Percentiles rank a stretch among this genome's conserved stretches.
Evolutionary conservation across 2,113 vertebrate genomes (phyloP).

Genomic region (Mesocricetus auratus): DNA sequence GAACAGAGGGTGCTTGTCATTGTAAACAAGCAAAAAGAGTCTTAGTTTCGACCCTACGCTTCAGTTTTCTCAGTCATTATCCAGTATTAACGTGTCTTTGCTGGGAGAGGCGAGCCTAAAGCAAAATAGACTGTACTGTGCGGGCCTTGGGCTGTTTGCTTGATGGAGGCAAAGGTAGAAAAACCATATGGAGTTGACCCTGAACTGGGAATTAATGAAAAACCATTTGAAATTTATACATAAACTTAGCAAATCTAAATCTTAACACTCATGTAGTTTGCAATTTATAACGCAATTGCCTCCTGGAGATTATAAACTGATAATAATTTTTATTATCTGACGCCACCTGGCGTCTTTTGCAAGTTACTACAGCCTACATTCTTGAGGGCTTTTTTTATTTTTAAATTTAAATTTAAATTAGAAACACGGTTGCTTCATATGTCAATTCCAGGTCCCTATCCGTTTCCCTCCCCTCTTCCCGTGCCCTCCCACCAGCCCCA

Average conservation of each 20-base stretch:
- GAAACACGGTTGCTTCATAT: too few species aligned
- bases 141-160: background rate
- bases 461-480: too few species aligned
- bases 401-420: too few species aligned
- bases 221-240: conserved; percentile 11
- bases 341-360: conserved; percentile 72
- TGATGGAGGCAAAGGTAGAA: background rate
- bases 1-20: background rate
- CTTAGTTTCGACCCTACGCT: background rate
- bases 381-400: background rate
- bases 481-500: too few species aligned
- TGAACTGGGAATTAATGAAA: background rate
- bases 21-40: background rate
- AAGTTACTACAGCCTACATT: conserved; percentile 58
- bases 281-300: conserved; percentile 12
- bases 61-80: background rate
- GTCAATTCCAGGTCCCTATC: too few species aligned
- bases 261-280: background rate
- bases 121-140: background rate
- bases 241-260: conserved; percentile 12
- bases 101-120: background rate
- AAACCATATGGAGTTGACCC: too few species aligned
- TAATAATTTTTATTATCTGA: conserved; percentile 67
- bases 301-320: background rate
- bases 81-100: background rate